Evolutionary conservation across 1,140 invertebrate species (phyloP).

Genomic region (Scylla paramamosain): DNA sequence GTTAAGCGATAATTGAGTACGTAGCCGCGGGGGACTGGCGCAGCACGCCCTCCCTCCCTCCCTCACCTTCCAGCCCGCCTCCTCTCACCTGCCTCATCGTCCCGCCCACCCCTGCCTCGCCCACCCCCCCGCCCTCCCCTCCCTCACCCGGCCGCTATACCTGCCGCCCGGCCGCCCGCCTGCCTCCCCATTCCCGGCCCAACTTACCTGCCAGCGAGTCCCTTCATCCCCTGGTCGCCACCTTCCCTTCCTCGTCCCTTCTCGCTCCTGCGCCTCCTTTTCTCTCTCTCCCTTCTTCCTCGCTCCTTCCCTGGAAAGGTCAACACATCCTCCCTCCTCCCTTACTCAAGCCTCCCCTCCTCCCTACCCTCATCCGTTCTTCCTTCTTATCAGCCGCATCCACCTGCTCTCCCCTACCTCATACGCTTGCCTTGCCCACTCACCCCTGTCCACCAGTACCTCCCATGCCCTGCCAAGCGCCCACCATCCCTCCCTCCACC

Average conservation of each 20-base stretch:
- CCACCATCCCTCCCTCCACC: background rate
- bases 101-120: background rate
- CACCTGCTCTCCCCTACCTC: background rate
- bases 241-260: background rate
- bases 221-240: background rate
- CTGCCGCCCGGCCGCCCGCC: background rate
- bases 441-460: background rate
- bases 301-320: background rate
- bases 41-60: slow-evolving; percentile 30
- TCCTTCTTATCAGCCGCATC: background rate
- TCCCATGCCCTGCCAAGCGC: background rate
- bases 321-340: background rate
- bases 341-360: background rate
- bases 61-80: background rate
- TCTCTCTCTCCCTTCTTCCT: background rate
- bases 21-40: slow-evolving; percentile 64
- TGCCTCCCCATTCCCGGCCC: background rate
- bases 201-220: background rate
- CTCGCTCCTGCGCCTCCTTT: background rate
- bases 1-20: slow-evolving; percentile 75
- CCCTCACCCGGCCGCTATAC: background rate
- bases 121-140: background rate
- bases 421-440: background rate
- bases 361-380: background rate
- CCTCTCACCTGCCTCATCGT: background rate